phyloP scores from a whole-genome alignment of 2,113 vertebrate species.

The Tragelaphus imberbis region DNA sequence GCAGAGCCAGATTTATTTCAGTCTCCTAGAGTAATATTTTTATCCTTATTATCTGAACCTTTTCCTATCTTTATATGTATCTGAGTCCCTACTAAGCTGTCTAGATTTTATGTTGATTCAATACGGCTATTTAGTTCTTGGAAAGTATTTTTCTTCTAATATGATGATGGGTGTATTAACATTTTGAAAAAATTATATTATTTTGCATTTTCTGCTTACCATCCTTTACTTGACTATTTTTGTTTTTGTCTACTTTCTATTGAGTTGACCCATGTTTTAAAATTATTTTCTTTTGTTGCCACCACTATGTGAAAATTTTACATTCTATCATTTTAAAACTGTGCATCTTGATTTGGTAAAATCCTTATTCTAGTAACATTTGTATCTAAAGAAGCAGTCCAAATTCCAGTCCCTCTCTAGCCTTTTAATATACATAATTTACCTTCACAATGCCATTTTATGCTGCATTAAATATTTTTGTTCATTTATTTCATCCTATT shows the following conservation, averaged over 20 bases:
- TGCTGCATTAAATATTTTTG: neutral
- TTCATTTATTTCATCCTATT: neutral
- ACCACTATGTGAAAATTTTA: neutral
- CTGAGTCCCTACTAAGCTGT: neutral
- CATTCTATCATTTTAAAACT: neutral
- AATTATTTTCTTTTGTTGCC: neutral
- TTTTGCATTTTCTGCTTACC: neutral
- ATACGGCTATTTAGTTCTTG: neutral
- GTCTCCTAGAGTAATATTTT: neutral
- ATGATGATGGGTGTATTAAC: neutral
- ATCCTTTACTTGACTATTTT: neutral
- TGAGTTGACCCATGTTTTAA: rapidly evolving
- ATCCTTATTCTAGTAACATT: neutral
- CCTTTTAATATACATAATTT: neutral
- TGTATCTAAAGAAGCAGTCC: neutral
- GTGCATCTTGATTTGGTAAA: neutral
- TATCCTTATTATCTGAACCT: neutral
- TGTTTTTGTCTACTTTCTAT: neutral
- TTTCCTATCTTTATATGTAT: neutral
- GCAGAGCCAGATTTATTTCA: neutral
- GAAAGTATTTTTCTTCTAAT: neutral
- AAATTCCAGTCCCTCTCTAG: neutral
- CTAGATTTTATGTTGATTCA: neutral
- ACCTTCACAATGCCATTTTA: neutral
- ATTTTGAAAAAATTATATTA: neutral